phyloP scores from a whole-genome alignment of 37 sponge, comb jelly and placozoan genomes.

The Geodia barretti region DNA sequence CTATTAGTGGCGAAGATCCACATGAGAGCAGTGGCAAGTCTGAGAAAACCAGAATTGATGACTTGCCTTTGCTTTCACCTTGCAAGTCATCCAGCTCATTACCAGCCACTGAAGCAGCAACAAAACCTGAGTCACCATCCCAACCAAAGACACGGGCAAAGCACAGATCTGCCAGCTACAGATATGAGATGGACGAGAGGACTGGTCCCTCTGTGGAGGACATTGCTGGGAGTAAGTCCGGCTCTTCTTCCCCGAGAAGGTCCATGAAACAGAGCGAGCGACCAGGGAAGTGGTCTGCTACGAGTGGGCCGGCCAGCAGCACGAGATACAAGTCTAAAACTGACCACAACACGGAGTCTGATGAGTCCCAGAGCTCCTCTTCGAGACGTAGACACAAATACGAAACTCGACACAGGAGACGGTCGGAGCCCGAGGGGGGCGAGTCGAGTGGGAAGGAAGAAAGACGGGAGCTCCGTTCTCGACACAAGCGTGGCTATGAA shows the following conservation, averaged over 20 bases:
- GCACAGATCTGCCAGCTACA: neutral
- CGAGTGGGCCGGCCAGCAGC: too few species aligned
- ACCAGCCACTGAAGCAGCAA: neutral
- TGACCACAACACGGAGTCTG: neutral
- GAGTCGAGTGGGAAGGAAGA: neutral
- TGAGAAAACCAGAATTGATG: neutral
- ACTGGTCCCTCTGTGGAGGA: neutral
- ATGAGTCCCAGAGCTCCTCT: neutral
- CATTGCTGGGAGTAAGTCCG: neutral
- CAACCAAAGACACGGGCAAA: neutral
- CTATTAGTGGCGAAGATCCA: too few species aligned
- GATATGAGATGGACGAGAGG: neutral
- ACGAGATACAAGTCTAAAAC: too few species aligned
- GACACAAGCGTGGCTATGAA: neutral
- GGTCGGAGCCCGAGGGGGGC: neutral
- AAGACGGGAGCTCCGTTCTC: neutral
- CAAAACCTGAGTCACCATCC: neutral
- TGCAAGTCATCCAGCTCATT: neutral
- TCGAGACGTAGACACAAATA: neutral
- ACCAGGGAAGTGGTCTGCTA: neutral
- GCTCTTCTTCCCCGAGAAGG: neutral
- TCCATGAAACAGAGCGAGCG: neutral
- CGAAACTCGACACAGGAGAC: neutral
- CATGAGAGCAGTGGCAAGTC: neutral
- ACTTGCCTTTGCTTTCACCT: neutral